Percentiles rank a stretch among this genome's conserved stretches.
Evolutionary conservation across 2,888 invertebrate genomes (phyloP).

Genomic region (Drosophila tanythrix): DNA sequence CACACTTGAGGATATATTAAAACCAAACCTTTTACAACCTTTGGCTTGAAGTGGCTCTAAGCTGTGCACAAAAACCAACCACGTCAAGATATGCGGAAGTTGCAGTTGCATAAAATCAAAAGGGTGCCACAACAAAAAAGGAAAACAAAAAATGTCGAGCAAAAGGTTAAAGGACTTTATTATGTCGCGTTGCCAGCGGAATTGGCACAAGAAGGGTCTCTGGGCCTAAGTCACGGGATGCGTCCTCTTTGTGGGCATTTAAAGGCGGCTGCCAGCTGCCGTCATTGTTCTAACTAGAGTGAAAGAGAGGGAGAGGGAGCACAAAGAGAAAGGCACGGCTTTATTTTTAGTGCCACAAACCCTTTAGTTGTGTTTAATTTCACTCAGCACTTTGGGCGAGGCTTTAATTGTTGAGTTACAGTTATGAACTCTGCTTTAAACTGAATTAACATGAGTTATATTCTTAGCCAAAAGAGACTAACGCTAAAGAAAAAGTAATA

Average conservation of each 20-base stretch:
- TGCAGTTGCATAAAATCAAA: conserved; percentile 46
- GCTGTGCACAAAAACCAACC: conserved; percentile 8
- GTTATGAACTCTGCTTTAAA: background rate
- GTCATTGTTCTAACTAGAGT: conserved; percentile 13
- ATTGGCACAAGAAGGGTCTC: conserved; percentile 7
- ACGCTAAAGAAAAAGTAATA: background rate
- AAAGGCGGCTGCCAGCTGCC: conserved; percentile 42
- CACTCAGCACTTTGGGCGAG: conserved; percentile 5
- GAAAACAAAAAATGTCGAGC: conserved; percentile 43
- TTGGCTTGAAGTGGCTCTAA: conserved; percentile 44
- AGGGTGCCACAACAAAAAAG: conserved; percentile 17
- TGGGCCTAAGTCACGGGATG: conserved; percentile 30
- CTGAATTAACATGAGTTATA: background rate
- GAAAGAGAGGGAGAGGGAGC: background rate
- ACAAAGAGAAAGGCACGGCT: background rate
- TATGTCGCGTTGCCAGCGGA: conserved; percentile 37
- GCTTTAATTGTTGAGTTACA: conserved; percentile 8
- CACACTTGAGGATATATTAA: conserved; percentile 2
- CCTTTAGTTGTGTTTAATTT: conserved; percentile 19
- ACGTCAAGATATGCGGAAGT: conserved; percentile 64
- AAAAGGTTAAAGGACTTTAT: conserved; percentile 71
- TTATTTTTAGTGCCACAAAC: conserved; percentile 15
- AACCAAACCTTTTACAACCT: conserved; percentile 36
- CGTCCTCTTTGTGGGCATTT: conserved; percentile 54
- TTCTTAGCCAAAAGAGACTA: background rate